phyloP scores from a whole-genome alignment of 2,113 vertebrate species.

The Nesoenas mayeri region DNA sequence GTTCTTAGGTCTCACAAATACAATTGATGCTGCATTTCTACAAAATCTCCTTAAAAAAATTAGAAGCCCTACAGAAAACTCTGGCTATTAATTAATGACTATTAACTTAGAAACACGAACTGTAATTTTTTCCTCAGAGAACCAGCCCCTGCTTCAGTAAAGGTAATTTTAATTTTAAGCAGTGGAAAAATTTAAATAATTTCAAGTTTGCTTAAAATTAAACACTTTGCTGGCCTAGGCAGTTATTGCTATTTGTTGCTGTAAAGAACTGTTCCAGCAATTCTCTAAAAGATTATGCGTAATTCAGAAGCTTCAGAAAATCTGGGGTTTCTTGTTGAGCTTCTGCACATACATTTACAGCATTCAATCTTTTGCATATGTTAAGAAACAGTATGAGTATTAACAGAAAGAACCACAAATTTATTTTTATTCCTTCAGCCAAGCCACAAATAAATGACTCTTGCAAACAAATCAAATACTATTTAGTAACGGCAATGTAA shows the following conservation, averaged over 20 bases:
- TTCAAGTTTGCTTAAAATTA: slow-evolving; percentile 2
- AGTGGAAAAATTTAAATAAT: background rate
- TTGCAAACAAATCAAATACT: slow-evolving; percentile 54
- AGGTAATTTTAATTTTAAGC: background rate
- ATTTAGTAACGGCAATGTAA: slow-evolving; percentile 54
- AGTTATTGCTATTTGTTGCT: background rate
- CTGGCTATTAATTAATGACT: background rate
- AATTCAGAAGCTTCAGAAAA: slow-evolving; percentile 49
- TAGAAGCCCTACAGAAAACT: background rate
- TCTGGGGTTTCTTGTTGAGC: slow-evolving; percentile 20
- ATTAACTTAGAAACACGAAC: background rate
- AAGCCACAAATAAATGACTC: slow-evolving; percentile 67
- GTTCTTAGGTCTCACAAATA: background rate
- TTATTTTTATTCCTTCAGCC: slow-evolving; percentile 57
- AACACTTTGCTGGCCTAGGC: background rate
- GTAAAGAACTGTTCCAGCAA: background rate
- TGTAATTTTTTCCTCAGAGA: background rate
- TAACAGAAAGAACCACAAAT: slow-evolving; percentile 46
- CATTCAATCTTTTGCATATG: slow-evolving; percentile 51
- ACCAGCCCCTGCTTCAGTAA: background rate
- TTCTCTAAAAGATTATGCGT: background rate
- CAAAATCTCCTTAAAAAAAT: background rate
- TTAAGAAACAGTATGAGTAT: slow-evolving; percentile 59
- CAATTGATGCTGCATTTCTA: background rate
- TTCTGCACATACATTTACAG: slow-evolving; percentile 22